Evolutionary conservation across 2,113 vertebrate genomes (phyloP), one percentile per base, ranked within the genome.

Genomic region (Hydrochoerus hydrochaeris): DNA sequence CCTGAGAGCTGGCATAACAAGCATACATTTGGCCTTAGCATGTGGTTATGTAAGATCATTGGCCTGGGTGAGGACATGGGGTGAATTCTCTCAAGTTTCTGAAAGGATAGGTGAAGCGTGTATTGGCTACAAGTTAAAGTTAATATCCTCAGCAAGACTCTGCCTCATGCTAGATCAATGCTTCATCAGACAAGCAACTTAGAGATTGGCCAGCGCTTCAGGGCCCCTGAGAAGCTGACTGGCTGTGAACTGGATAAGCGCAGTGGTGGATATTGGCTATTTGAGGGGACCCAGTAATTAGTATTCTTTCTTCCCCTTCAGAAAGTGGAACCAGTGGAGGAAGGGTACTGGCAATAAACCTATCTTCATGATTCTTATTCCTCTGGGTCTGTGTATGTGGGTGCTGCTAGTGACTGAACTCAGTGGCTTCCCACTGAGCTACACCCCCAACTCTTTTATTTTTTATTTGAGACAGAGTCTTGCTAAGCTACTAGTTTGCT

Each of bases 11-110:
- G 94, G 95, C 92, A 65, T 67, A 49, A 86, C 92, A 95, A 95
- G 90, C 46, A 88, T 60, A 94, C 88, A 58, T 85, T 97, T 98
- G 95, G 85, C 94, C 90, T 96, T 77, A 46, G 78, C n/a, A 38
- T 41, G 85, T 86, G 90, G 90, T 94, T 96, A 96, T 83, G 71
- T 96, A 95, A 97, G 95, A 94, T 97, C 92, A 58, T 7, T 92
- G 77, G 57, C 83, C 63, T 4, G 0, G 41, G 57, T 46, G 85
- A 95, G 82, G 77, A 63, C 90, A 17, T 35, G 58, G 60, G 77
- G 77, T 90, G 60, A 94, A 46, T 92, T 84, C 49, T 95, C 94
- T 97, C 90, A 95, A 35, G 92, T 97, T 96, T 95, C 96, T 81
- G 0, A 77, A 83, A 94, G 58, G 77, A 46, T 86, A 85, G 91